Conservation (phyloP, 2,797 vertebrate species). For the Pantherophis vulpinus region DNA sequence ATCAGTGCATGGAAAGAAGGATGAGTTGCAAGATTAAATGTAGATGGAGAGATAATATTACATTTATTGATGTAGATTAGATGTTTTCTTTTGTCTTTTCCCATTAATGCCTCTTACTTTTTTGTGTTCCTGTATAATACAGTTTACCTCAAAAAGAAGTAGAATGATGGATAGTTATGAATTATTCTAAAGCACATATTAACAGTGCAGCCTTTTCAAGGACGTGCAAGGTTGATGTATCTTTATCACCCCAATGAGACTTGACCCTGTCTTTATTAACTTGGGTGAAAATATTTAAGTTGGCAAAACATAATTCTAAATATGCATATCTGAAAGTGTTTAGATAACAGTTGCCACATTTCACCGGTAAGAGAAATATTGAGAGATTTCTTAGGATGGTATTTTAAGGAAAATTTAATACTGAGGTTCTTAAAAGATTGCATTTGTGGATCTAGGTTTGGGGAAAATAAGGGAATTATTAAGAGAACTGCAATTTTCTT, state of each 20-base stretch:
- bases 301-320: neutral
- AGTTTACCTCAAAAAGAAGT: neutral
- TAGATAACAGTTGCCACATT: neutral
- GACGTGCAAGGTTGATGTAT: neutral
- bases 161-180: neutral
- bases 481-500: neutral
- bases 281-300: neutral
- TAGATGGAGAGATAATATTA: neutral
- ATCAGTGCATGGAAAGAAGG: neutral
- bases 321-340: neutral
- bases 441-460: neutral
- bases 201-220: neutral
- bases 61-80: neutral
- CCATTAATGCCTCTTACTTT: neutral
- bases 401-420: neutral
- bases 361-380: neutral
- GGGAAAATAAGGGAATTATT: neutral
- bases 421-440: neutral
- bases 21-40: neutral
- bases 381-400: neutral
- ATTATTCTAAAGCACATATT: neutral
- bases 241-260: neutral
- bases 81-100: neutral
- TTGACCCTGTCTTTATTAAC: neutral
- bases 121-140: neutral